A percentile compares a stretch with the other conserved stretches of the same genome.
These are phyloP conservation scores for Aphrophora alni DNA, from an alignment of 2,888 invertebrate species.

Conservation along the genomic window DNA sequence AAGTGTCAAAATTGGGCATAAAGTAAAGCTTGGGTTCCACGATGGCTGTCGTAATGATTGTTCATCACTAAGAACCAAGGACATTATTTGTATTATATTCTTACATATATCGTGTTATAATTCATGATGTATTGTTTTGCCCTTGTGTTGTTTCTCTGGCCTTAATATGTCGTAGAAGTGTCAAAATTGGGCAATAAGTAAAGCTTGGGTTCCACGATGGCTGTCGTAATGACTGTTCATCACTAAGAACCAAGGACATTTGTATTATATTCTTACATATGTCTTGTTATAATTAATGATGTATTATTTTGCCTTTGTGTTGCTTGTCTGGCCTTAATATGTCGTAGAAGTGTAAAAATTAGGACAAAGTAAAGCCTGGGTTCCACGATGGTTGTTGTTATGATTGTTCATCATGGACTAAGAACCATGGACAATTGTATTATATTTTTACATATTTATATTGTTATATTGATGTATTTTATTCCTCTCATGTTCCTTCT, in stretches of 20 bases:
- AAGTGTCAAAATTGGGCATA: constrained; percentile 23
- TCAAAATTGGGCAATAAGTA: constrained; percentile 20
- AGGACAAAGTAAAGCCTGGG: constrained; percentile 11
- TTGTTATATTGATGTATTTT: too few species aligned
- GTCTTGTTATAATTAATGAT: too few species aligned
- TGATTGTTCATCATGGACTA: constrained; percentile 18
- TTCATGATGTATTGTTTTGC: too few species aligned
- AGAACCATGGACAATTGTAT: constrained; percentile 1
- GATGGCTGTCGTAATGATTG: not conserved
- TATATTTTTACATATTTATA: too few species aligned
- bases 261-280: too few species aligned
- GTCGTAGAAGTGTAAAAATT: not conserved
- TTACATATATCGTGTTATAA: too few species aligned
- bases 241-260: constrained; percentile 22
- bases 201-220: constrained; percentile 21
- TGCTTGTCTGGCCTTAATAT: not conserved
- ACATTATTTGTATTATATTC: not conserved
- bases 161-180: not conserved
- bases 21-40: constrained; percentile 20
- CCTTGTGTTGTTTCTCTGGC: not conserved
- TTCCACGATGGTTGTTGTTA: constrained; percentile 14
- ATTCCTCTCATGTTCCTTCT: too few species aligned
- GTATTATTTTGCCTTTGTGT: not conserved
- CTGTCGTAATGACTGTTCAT: not conserved
- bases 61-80: constrained; percentile 23